Conservation (phyloP, 1,140 invertebrate genomes). For the Bicyclus anynana region DNA sequence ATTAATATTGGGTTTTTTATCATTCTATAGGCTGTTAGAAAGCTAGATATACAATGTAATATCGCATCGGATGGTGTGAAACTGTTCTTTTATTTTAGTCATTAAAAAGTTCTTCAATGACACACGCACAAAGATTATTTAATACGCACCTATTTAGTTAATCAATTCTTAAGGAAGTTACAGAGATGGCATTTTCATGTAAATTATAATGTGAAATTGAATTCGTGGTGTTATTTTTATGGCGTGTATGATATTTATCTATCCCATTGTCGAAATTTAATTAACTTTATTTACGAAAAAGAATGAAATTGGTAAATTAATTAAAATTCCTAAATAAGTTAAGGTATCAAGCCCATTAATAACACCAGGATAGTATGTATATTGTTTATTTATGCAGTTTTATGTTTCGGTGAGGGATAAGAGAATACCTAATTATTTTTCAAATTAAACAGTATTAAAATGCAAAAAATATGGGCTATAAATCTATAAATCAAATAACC, state of each 20-base stretch:
- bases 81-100: background rate
- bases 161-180: conserved; percentile 20
- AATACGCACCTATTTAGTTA: conserved; percentile 10
- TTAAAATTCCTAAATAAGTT: too few relatives aligned
- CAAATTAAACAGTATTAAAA: too few relatives aligned
- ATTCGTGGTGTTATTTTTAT: conserved; percentile 19
- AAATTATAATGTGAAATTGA: conserved; percentile 15
- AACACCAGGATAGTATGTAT: too few relatives aligned
- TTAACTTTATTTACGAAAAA: background rate
- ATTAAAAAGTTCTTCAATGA: conserved; percentile 23
- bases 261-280: background rate
- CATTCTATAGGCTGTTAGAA: too few relatives aligned
- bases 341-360: too few relatives aligned
- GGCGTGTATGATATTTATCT: conserved; percentile 1
- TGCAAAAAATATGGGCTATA: too few relatives aligned
- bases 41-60: background rate
- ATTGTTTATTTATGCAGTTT: too few relatives aligned
- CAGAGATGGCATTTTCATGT: conserved; percentile 12
- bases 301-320: too few relatives aligned
- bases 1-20: too few relatives aligned
- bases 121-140: conserved; percentile 10
- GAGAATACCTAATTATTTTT: too few relatives aligned
- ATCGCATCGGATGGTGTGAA: background rate
- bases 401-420: too few relatives aligned
- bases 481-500: too few relatives aligned